Evolutionary conservation across 2,888 invertebrate genomes (phyloP), one percentile per base, ranked within the genome.

Genomic region (Latheticus oryzae): DNA sequence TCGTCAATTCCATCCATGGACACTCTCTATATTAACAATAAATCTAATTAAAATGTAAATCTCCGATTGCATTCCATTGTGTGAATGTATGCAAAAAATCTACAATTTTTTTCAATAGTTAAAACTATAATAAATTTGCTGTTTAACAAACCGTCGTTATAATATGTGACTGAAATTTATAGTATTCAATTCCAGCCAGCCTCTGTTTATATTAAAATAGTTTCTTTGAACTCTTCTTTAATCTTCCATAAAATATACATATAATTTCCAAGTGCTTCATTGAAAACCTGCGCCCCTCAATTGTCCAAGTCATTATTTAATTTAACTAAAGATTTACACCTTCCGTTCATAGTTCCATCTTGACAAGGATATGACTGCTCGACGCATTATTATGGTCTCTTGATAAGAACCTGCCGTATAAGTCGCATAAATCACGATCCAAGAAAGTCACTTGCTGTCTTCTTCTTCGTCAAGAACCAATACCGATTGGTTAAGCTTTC

Each of bases 321-420:
- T 50, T 50, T 50, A 50, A 7, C 9, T 19, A 50, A 38, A 28
- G 50, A 38, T 50, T 50, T 50, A 50, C 50, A 50, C 50, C 50
- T 50, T 50, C 50, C 50, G 50, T 50, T 50, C 37, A n/a, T 45
- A 26, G 38, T 30, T 16, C 16, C 24, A 21, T 48, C 48, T 13
- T 48, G 48, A 38, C 50, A 50, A 50, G 50, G 50, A 50, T 50
- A 50, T 38, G 50, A 37, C 37, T 38, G 37, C 50, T 50, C 50
- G 38, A 50, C 37, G 30, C 38, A 38, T 50, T 50, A 38, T 35
- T 47, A 35, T 38, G 12, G 32, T 38, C 37, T 38, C 28, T 50
- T 28, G 50, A 38, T 50, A 35, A 48, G 48, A 48, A 12, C 16
- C 35, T 24, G 48, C 28, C 38, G 38, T 50, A 48, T 48, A 48